A percentile compares a stretch with the other conserved stretches of the same genome.
Evolutionary conservation across 2,113 vertebrate species (phyloP).

Genomic region (Miniopterus natalensis): DNA sequence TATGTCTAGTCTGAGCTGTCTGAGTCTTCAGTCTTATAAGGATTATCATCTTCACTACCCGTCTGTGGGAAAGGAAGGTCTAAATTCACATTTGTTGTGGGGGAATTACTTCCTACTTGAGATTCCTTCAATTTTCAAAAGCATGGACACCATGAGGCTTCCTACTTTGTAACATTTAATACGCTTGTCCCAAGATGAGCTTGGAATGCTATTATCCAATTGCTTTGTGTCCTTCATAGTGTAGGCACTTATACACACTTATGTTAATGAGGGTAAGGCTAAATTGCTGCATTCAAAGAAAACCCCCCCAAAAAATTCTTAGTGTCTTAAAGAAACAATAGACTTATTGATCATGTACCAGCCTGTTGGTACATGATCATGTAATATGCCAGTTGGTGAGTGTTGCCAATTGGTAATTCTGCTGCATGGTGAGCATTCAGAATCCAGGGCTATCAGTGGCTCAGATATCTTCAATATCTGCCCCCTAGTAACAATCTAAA

Average conservation of each 20-base stretch:
- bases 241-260: not conserved
- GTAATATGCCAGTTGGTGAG: no score
- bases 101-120: not conserved
- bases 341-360: not conserved
- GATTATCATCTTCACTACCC: not conserved
- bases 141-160: not conserved
- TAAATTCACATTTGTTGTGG: not conserved
- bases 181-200: not conserved
- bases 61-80: not conserved
- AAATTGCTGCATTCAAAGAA: not conserved
- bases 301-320: not conserved
- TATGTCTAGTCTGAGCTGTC: not conserved
- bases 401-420: not conserved
- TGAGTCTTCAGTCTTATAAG: not conserved
- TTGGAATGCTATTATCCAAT: not conserved
- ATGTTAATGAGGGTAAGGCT: not conserved
- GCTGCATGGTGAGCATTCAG: not conserved
- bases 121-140: not conserved
- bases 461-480: not conserved
- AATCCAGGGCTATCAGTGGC: not conserved
- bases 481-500: not conserved
- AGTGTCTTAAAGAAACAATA: not conserved
- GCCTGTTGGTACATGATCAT: not conserved
- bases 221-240: not conserved
- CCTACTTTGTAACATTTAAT: not conserved